Evolutionary conservation across 2,113 vertebrate species (phyloP).

Genomic region (Macroglossus sobrinus): DNA sequence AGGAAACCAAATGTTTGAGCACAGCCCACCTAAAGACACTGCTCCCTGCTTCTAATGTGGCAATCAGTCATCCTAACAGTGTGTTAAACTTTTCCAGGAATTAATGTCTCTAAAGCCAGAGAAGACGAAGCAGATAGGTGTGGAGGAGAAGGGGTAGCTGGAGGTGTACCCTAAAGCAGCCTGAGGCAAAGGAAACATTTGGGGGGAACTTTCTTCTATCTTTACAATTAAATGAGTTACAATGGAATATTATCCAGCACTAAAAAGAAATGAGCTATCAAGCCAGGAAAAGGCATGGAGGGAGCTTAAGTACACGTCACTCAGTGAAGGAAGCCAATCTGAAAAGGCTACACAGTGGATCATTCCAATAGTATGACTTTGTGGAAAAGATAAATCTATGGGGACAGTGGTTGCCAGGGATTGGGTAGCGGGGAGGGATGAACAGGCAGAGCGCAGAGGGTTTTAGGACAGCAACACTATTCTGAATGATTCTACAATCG

Average conservation of each 20-base stretch:
- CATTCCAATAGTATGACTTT: too few relatives aligned
- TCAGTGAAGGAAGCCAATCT: too few relatives aligned
- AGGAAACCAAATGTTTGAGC: background rate
- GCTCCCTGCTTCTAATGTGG: background rate
- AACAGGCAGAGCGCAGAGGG: background rate
- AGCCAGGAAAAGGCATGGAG: too few relatives aligned
- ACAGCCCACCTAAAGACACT: background rate
- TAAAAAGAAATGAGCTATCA: background rate
- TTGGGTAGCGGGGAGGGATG: too few relatives aligned
- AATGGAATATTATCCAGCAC: background rate
- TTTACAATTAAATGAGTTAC: background rate
- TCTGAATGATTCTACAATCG: too few relatives aligned
- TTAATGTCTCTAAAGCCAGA: background rate
- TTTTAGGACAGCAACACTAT: background rate
- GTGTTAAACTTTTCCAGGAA: background rate
- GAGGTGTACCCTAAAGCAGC: background rate
- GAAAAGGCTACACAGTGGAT: too few relatives aligned
- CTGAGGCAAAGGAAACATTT: background rate
- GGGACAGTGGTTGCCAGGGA: too few relatives aligned
- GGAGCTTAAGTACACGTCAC: too few relatives aligned
- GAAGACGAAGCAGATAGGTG: background rate
- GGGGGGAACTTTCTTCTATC: background rate
- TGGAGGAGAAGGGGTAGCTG: background rate
- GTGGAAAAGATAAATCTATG: too few relatives aligned
- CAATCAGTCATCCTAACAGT: background rate